phyloP scores from a whole-genome alignment of 2,797 vertebrate species.

The Leontopithecus rosalia region DNA sequence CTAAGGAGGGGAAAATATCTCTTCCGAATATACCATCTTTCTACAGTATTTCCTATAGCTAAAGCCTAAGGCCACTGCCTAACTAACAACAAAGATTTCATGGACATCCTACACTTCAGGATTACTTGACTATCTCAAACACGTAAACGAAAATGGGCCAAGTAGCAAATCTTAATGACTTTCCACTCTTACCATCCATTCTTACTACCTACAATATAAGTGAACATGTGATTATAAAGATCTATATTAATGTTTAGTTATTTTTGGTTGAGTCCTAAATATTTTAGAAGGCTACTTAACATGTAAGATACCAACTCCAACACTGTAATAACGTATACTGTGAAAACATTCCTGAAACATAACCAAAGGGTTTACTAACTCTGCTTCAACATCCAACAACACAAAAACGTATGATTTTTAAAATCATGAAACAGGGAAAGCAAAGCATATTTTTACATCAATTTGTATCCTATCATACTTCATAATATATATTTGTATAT shows the following conservation, averaged over 20 bases:
- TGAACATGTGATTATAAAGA: slow-evolving; percentile 69
- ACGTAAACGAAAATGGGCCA: slow-evolving; percentile 58
- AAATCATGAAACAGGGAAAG: slow-evolving; percentile 81
- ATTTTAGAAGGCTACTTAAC: slow-evolving; percentile 74
- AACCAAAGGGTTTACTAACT: slow-evolving; percentile 80
- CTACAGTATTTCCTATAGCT: neutral
- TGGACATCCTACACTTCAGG: neutral
- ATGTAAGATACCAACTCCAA: slow-evolving; percentile 76
- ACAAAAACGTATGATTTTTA: slow-evolving; percentile 81
- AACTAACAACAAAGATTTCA: neutral
- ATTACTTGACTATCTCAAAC: slow-evolving; percentile 71
- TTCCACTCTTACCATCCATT: slow-evolving; percentile 64
- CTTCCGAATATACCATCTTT: neutral
- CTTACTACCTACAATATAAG: slow-evolving; percentile 65
- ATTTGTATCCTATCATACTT: slow-evolving; percentile 84
- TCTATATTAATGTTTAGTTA: slow-evolving; percentile 71
- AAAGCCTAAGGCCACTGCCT: slow-evolving; percentile 24
- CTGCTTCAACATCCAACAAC: slow-evolving; percentile 78
- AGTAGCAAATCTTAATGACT: slow-evolving; percentile 50
- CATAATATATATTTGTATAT: slow-evolving; percentile 86
- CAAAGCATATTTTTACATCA: slow-evolving; percentile 86
- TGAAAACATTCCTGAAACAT: slow-evolving; percentile 83
- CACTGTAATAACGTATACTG: slow-evolving; percentile 86
- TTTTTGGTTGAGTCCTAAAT: slow-evolving; percentile 74
- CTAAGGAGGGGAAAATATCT: neutral